Percentiles rank a stretch among this genome's conserved stretches.
These are phyloP conservation scores for Chrysopilus asiliformis DNA, from an alignment of 2,888 invertebrate species.

Conservation along the genomic window DNA sequence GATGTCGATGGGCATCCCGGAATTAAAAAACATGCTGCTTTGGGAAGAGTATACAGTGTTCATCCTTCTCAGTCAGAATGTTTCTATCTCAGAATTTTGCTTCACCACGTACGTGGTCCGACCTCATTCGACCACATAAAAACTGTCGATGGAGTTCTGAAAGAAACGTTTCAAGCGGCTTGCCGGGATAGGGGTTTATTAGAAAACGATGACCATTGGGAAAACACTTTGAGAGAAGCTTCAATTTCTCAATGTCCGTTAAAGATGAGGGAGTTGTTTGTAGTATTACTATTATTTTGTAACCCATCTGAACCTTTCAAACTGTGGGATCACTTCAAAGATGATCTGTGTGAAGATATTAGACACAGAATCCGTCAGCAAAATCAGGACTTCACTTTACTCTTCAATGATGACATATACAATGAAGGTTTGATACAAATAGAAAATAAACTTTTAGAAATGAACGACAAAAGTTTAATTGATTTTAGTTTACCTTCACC, in stretches of 20 bases:
- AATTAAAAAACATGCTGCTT: background rate
- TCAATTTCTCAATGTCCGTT: no score
- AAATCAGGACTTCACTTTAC: no score
- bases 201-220: background rate
- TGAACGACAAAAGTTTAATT: no score
- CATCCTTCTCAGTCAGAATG: background rate
- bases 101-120: background rate
- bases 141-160: background rate
- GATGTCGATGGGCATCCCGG: background rate
- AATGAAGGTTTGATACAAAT: no score
- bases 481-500: no score
- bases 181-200: background rate
- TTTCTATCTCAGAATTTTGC: background rate
- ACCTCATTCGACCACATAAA: background rate
- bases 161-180: background rate
- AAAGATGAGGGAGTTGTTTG: no score
- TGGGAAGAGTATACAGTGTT: background rate
- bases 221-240: no score
- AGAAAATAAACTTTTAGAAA: no score
- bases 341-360: no score
- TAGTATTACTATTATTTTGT: no score
- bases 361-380: no score
- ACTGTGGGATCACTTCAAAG: background rate
- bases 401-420: no score
- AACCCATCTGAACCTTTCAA: slow-evolving; percentile 6